Evolutionary conservation across 2,888 invertebrate species (phyloP), one percentile per base, ranked within the genome.

Genomic region (Calameuta filiformis): DNA sequence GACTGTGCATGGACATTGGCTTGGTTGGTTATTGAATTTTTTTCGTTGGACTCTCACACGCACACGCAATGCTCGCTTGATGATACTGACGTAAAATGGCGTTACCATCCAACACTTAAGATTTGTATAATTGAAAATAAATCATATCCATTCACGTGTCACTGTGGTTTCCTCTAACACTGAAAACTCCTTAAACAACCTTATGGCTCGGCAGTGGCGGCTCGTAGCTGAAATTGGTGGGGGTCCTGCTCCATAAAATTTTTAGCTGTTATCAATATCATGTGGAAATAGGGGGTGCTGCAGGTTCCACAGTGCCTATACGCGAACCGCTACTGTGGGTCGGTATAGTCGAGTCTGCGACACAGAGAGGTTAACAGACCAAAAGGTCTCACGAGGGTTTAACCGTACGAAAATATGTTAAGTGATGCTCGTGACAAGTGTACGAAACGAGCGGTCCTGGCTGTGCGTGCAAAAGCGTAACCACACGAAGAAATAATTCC

Each of bases 401-500:
- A 23, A 56, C 56, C 56, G 11, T 56, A 56, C 81, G 81, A 83
- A 85, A 85, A 84, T 85, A 81, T 86, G 86, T 86, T 86, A 84
- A 86, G 85, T 82, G 80, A 80, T 76, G 82, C 84, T 82, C 81
- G 79, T 77, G 83, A 84, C 84, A 83, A 83, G 83, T 83, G 85
- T 81, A 81, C 77, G 81, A 83, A 84, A 86, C 82, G 80, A 83
- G 74, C 80, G 35, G 76, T 80, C 80, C 76, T 80, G 78, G 81
- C 78, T 77, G 37, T 71, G 68, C 40, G 40, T 79, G 79, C 81
- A 68, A 76, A 75, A 78, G 69, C 31, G 79, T 76, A 80, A 79
- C 83, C 81, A 76, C 81, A 76, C 81, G 77, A 76, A 77, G 30
- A 23, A 71, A 23, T 34, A 40, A 40, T 40, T 40, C 12, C 37